phyloP scores from a whole-genome alignment of 2,888 invertebrate genomes.

The Pimpla rufipes region DNA sequence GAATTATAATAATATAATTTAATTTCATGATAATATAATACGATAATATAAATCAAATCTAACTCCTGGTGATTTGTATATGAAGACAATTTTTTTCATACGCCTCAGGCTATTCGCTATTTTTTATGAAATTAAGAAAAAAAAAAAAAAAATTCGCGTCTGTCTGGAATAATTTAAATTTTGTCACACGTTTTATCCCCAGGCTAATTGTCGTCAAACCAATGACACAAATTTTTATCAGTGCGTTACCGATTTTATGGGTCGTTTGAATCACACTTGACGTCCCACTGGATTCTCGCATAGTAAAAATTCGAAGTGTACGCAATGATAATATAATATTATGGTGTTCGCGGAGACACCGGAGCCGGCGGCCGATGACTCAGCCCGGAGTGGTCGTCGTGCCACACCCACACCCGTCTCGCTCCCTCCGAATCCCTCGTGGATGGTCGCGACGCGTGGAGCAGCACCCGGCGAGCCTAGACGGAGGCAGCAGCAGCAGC shows the following conservation, averaged over 20 bases:
- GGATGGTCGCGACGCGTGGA: conserved; percentile 1
- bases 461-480: background rate
- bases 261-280: background rate
- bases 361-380: conserved; percentile 73
- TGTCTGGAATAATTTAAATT: too few species aligned
- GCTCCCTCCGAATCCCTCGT: conserved; percentile 37
- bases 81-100: too few species aligned
- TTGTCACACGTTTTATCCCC: too few species aligned
- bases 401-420: conserved; percentile 78
- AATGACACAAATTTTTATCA: too few species aligned
- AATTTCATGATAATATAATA: too few species aligned
- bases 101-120: too few species aligned
- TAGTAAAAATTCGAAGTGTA: background rate
- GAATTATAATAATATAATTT: too few species aligned
- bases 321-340: conserved; percentile 3
- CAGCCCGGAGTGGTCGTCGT: conserved; percentile 70
- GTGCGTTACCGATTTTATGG: background rate
- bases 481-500: background rate
- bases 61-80: too few species aligned
- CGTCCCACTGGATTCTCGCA: background rate
- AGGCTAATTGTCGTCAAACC: too few species aligned
- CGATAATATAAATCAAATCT: too few species aligned
- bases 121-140: too few species aligned
- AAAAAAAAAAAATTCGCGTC: too few species aligned
- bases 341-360: conserved; percentile 30